Percentiles rank a stretch among this genome's conserved stretches.
These are phyloP conservation scores for Pipistrellus nathusii DNA, from an alignment of 2,797 vertebrate genomes.

Conservation along the genomic window DNA sequence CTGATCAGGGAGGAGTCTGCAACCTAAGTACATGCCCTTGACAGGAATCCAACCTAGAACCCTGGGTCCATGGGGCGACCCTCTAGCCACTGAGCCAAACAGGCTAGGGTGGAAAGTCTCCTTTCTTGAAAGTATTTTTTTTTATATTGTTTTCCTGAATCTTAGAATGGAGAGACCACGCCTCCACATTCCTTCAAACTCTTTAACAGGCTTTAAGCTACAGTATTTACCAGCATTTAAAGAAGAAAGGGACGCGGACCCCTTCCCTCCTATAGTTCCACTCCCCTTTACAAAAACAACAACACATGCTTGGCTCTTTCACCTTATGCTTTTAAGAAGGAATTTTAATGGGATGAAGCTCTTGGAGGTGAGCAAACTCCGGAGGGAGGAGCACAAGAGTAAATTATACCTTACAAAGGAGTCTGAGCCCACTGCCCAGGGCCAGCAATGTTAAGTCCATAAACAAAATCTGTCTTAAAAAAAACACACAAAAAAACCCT, in stretches of 20 bases:
- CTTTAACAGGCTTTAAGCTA: slow-evolving; percentile 62
- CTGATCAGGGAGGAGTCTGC: too few relatives aligned
- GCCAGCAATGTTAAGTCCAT: slow-evolving; percentile 48
- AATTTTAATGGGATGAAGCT: slow-evolving; percentile 79
- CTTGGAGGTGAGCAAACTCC: slow-evolving; percentile 44
- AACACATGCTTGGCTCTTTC: slow-evolving; percentile 68
- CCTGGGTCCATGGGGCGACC: too few relatives aligned
- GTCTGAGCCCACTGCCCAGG: slow-evolving; percentile 38
- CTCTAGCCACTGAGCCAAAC: too few relatives aligned
- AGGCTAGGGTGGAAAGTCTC: not conserved
- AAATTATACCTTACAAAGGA: slow-evolving; percentile 71
- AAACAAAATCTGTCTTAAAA: slow-evolving; percentile 73
- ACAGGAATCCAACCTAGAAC: too few relatives aligned
- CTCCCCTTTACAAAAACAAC: slow-evolving; percentile 50
- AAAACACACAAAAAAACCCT: not conserved
- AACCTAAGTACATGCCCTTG: too few relatives aligned
- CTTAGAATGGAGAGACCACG: slow-evolving; percentile 49
- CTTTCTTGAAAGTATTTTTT: slow-evolving; percentile 47
- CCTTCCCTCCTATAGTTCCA: slow-evolving; percentile 1
- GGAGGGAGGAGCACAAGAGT: slow-evolving; percentile 55
- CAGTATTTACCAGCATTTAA: slow-evolving; percentile 69
- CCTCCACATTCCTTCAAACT: slow-evolving; percentile 66
- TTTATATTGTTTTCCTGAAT: slow-evolving; percentile 68
- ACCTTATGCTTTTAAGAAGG: slow-evolving; percentile 80
- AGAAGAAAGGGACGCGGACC: slow-evolving; percentile 55